Percentiles rank a stretch among this genome's conserved stretches.
Evolutionary conservation across 1,140 invertebrate species (phyloP).

Genomic region (Drosophila paulistorum): DNA sequence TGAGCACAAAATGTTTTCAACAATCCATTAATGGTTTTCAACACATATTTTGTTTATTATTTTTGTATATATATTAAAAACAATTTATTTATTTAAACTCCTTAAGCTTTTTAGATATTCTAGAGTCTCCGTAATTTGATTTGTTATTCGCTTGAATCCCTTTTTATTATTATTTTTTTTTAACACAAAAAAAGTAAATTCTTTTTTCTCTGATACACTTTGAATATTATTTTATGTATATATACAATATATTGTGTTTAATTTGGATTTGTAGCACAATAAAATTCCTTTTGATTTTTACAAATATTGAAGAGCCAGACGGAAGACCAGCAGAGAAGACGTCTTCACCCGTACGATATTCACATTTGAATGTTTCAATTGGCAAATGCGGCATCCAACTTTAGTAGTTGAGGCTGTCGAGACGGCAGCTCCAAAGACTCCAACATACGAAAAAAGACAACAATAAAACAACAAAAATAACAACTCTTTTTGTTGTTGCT

Average conservation of each 20-base stretch:
- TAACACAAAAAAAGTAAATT: constrained; percentile 31
- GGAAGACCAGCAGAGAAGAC: constrained; percentile 80
- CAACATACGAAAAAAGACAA: constrained; percentile 53
- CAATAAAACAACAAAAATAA: constrained; percentile 48
- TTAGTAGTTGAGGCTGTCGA: constrained; percentile 67
- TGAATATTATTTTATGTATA: background rate
- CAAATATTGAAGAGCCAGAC: constrained; percentile 49
- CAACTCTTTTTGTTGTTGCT: constrained; percentile 10
- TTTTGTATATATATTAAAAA: constrained; percentile 14
- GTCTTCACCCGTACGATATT: constrained; percentile 82
- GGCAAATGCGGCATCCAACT: constrained; percentile 80
- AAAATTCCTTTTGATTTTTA: constrained; percentile 14
- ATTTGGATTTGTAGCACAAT: background rate
- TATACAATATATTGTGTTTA: background rate
- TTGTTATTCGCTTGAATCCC: background rate
- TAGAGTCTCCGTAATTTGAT: constrained; percentile 1
- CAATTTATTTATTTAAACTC: background rate
- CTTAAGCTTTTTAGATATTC: background rate
- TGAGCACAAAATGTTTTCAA: background rate
- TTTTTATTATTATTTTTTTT: background rate
- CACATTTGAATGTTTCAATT: constrained; percentile 83
- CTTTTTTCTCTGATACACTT: background rate
- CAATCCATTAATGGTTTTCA: constrained; percentile 25
- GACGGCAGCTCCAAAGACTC: constrained; percentile 45
- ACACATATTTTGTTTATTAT: constrained; percentile 1